These are phyloP conservation scores for Aporophyla nigra DNA, from an alignment of 2,888 invertebrate species.

Conservation along the genomic window DNA sequence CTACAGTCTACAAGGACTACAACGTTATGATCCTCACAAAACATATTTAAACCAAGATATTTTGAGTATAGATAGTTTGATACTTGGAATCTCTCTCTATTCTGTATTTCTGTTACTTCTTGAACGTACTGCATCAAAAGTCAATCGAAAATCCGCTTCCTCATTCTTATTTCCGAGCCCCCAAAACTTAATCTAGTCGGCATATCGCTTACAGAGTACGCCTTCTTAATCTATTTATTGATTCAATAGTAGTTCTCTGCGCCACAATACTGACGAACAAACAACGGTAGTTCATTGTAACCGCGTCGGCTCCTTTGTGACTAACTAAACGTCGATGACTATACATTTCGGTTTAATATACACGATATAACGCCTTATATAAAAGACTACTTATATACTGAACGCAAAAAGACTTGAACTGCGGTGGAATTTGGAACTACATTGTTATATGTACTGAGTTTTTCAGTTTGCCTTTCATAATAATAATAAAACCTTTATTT, in stretches of 20 bases:
- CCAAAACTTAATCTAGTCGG: constrained; percentile 75
- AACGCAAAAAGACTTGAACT: constrained; percentile 8
- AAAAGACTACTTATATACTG: constrained; percentile 49
- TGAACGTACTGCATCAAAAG: constrained; percentile 1
- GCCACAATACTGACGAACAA: constrained; percentile 76
- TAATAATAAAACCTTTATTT: too few species aligned
- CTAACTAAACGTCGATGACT: constrained; percentile 62
- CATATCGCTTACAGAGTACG: constrained; percentile 86
- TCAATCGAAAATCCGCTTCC: constrained; percentile 16
- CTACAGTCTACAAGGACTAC: too few species aligned
- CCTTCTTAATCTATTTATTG: constrained; percentile 87
- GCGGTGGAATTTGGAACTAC: constrained; percentile 4
- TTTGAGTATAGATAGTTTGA: too few species aligned
- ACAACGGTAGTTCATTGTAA: constrained; percentile 80
- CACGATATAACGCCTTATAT: constrained; percentile 63
- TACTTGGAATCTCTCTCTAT: too few species aligned
- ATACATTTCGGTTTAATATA: constrained; percentile 56
- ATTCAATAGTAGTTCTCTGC: constrained; percentile 79
- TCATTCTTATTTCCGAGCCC: constrained; percentile 22
- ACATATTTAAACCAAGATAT: too few species aligned
- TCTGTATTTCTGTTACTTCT: not conserved
- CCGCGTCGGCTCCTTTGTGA: constrained; percentile 68
- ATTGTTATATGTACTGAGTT: not conserved
- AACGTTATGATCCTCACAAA: too few species aligned
- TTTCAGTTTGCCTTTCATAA: not conserved